These are phyloP conservation scores for Sardina pilchardus DNA, from an alignment of 2,113 vertebrate species.

Conservation along the genomic window DNA sequence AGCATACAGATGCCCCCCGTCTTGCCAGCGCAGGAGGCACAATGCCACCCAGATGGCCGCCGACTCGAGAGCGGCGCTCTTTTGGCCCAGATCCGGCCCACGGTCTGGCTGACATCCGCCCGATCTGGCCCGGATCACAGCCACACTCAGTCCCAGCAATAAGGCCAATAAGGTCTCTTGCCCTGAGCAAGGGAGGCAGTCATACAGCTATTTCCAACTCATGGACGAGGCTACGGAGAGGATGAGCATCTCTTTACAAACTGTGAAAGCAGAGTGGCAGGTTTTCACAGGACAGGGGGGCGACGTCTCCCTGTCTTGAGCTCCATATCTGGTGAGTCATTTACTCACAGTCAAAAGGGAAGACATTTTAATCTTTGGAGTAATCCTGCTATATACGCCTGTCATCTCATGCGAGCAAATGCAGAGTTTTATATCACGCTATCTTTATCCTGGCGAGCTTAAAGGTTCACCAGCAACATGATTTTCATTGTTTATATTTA, in stretches of 20 bases:
- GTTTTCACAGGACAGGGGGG: neutral
- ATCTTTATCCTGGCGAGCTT: neutral
- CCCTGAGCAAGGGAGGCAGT: neutral
- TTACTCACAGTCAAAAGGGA: neutral
- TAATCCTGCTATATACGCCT: neutral
- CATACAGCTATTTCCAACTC: neutral
- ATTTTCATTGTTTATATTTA: neutral
- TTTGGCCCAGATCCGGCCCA: neutral
- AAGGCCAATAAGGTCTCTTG: slow-evolving; percentile 5
- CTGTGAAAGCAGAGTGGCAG: neutral
- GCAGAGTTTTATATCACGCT: neutral
- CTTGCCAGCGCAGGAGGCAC: neutral
- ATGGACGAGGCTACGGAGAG: neutral
- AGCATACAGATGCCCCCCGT: slow-evolving; percentile 3
- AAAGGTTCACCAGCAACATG: neutral
- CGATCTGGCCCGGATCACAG: neutral
- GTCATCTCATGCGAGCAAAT: neutral
- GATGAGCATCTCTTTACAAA: neutral
- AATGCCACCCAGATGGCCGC: slow-evolving; percentile 8
- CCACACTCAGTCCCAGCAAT: neutral
- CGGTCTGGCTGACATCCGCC: neutral
- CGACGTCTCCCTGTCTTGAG: neutral
- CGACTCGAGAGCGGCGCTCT: neutral
- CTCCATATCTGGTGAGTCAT: neutral
- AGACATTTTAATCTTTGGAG: neutral